Evolutionary conservation across 2,888 invertebrate genomes (phyloP), one percentile per base, ranked within the genome.

Genomic region (Baccha elongata): DNA sequence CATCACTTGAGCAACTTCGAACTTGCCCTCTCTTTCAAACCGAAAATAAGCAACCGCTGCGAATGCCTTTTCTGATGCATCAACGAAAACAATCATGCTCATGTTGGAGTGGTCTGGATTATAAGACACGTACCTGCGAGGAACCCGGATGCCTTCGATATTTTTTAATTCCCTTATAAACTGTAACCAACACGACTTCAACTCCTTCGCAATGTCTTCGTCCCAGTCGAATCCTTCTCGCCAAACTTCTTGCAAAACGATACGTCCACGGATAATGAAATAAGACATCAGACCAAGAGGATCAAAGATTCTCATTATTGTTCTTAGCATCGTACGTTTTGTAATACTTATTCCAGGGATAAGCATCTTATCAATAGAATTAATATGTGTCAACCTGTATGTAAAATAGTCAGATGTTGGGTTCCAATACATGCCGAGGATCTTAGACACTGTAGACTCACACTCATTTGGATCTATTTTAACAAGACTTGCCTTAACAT

Each of bases 191-290:
- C 19, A 19, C 7, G 1, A 2, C 40, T 42, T 40, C 40, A 67
- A 26, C 10, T 40, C 4, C 2, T 42, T 29, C 1, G 29, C 42
- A 19, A 52, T 19, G 37, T 40, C 19, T 23, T 42, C 52, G 7
- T 67, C 67, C 67, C 52, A 68, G 3, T 68, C 68, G 35, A 46
- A 68, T 1, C 42, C 46, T 15, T 55, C 68, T 32, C 44, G 21
- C 53, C 68, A 44, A 13, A 68, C 68, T 3, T 65, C 65, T 26
- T 65, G 65, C 11, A 65, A 23, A 7, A 50, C 10, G 5, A 68
- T 46, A 5, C 68, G 53, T 1, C 42, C 68, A 3, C 55, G 68
- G 5, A 68, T 68, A 2, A 68, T 46, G 19, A 52, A 53, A 13
- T 13, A 26, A 11, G 68, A 53, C 6, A 53, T 42, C 0, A 67